phyloP scores from a whole-genome alignment of 2,797 vertebrate species.

The Pseudocheirus occidentalis region DNA sequence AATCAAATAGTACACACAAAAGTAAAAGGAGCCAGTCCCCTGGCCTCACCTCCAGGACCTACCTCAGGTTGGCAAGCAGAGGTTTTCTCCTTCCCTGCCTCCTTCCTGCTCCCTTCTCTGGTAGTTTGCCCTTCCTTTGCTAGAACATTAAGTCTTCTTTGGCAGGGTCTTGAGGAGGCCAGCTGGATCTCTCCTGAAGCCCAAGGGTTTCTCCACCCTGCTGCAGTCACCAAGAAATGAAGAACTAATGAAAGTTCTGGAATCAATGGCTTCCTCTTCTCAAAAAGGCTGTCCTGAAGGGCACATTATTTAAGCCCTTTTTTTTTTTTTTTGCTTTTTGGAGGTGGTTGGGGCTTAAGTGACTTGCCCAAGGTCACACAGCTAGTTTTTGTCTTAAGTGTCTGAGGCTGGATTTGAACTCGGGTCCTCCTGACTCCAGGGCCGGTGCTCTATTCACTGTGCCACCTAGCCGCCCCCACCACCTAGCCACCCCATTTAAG shows the following conservation, averaged over 20 bases:
- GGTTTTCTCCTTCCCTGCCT: slow-evolving; percentile 53
- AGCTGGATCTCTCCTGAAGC: slow-evolving; percentile 50
- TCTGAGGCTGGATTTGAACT: no score
- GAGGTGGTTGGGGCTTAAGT: no score
- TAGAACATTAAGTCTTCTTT: slow-evolving; percentile 52
- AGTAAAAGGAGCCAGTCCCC: slow-evolving; percentile 21
- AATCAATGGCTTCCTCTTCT: slow-evolving; percentile 56
- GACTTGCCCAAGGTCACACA: no score
- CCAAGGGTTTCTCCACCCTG: slow-evolving; percentile 56
- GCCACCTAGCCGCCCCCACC: no score
- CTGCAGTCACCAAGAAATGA: slow-evolving; percentile 39
- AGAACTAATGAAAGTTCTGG: slow-evolving; percentile 52
- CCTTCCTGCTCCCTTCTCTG: slow-evolving; percentile 40
- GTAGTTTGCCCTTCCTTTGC: slow-evolving; percentile 21
- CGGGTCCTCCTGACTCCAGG: no score
- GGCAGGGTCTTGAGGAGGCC: slow-evolving; percentile 31
- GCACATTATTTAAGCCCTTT: slow-evolving; percentile 7
- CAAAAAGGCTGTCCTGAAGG: slow-evolving; percentile 37
- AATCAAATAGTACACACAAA: slow-evolving; percentile 67
- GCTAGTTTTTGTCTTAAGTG: no score
- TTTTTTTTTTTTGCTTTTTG: no score
- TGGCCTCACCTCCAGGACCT: slow-evolving; percentile 48
- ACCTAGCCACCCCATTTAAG: no score
- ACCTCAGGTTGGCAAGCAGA: slow-evolving; percentile 45
- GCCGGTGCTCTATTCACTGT: no score